phyloP scores from a whole-genome alignment of 2,797 vertebrate species.

The Amblyraja radiata region DNA sequence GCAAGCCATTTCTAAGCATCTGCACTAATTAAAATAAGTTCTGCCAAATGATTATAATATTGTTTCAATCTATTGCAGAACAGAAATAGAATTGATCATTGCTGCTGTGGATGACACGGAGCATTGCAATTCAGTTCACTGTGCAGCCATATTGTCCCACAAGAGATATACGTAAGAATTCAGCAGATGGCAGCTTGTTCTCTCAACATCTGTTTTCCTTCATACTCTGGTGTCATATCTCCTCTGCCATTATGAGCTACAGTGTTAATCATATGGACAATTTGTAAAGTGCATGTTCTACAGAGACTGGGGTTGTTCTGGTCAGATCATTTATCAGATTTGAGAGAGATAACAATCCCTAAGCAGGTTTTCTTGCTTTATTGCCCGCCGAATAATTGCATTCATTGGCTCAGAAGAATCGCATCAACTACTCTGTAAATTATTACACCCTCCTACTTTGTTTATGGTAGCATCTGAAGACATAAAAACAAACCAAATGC shows the following conservation, averaged over 20 bases:
- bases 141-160: not conserved
- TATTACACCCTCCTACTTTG: not conserved
- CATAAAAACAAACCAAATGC: not conserved
- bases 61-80: not conserved
- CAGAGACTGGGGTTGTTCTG: not conserved
- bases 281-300: constrained; percentile 30
- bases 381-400: not conserved
- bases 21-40: not conserved
- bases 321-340: constrained; percentile 34
- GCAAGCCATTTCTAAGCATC: not conserved
- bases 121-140: not conserved
- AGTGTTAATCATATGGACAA: constrained; percentile 37
- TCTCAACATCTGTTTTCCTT: constrained; percentile 27
- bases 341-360: constrained; percentile 24
- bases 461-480: not conserved
- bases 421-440: not conserved
- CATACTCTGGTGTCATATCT: not conserved
- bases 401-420: constrained; percentile 5
- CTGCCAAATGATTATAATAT: not conserved
- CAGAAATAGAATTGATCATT: not conserved
- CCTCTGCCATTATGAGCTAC: not conserved
- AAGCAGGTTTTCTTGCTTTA: not conserved
- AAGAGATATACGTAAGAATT: not conserved
- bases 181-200: constrained; percentile 21
- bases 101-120: not conserved